Conservation (phyloP, 2,797 vertebrate genomes). For the Diplodus puntazzo region DNA sequence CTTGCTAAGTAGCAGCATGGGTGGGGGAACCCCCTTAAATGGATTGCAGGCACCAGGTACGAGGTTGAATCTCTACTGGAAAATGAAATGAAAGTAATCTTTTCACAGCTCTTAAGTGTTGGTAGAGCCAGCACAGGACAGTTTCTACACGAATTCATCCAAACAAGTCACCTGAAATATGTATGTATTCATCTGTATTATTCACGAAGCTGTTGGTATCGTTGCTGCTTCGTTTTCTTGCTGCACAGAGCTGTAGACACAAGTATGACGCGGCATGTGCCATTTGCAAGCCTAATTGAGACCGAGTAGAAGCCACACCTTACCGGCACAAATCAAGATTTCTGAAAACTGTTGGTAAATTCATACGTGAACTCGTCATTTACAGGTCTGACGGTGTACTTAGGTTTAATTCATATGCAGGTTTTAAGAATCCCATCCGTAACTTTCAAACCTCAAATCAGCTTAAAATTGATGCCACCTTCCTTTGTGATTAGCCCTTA, state of each 20-base stretch:
- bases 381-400: too few relatives aligned
- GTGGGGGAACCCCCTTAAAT: slow-evolving; percentile 24
- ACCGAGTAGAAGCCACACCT: background rate
- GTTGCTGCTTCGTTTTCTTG: slow-evolving; percentile 1
- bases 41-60: slow-evolving; percentile 11
- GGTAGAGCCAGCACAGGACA: slow-evolving; percentile 3
- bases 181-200: slow-evolving; percentile 1
- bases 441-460: too few relatives aligned
- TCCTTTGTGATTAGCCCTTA: too few relatives aligned
- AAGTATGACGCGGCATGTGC: background rate
- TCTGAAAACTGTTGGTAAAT: too few relatives aligned
- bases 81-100: slow-evolving; percentile 32
- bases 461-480: too few relatives aligned
- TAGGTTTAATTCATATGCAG: too few relatives aligned
- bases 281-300: slow-evolving; percentile 6
- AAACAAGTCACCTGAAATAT: slow-evolving; percentile 7
- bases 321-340: background rate
- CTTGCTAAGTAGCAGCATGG: slow-evolving; percentile 9
- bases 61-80: slow-evolving; percentile 33
- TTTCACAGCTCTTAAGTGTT: slow-evolving; percentile 21
- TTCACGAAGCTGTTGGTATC: background rate
- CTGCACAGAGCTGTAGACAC: background rate
- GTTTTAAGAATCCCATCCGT: too few relatives aligned
- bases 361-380: too few relatives aligned
- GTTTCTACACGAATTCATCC: slow-evolving; percentile 16